These are phyloP conservation scores for Lamprotornis superbus DNA, from an alignment of 2,113 vertebrate species.

Conservation along the genomic window DNA sequence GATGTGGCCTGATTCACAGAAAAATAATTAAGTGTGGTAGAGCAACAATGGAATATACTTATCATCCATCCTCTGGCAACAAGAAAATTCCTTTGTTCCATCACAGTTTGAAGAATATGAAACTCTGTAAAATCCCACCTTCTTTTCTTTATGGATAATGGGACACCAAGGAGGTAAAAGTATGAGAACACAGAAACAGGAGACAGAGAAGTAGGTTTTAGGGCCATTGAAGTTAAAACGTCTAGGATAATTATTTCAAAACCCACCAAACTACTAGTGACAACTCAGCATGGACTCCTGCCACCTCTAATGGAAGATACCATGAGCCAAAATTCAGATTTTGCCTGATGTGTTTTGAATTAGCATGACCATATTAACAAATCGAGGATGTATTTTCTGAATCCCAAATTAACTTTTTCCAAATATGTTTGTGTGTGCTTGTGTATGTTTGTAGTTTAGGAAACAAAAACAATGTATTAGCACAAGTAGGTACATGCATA, in stretches of 20 bases:
- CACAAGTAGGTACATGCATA: not conserved
- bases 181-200: not conserved
- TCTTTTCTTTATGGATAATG: not conserved
- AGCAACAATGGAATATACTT: not conserved
- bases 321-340: not conserved
- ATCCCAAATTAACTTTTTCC: not conserved
- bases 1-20: not conserved
- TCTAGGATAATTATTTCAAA: not conserved
- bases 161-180: not conserved
- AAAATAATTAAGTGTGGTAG: not conserved
- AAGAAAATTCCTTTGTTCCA: not conserved
- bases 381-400: not conserved
- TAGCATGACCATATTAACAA: not conserved
- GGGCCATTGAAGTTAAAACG: not conserved
- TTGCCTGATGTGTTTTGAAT: not conserved
- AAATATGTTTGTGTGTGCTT: not conserved
- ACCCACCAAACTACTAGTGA: not conserved
- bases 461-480: not conserved
- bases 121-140: not conserved
- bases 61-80: not conserved
- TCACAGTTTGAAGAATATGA: not conserved
- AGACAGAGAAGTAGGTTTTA: not conserved
- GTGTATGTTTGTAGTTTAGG: not conserved
- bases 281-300: not conserved
- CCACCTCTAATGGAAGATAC: not conserved